A percentile compares a stretch with the other conserved stretches of the same genome.
Conservation (phyloP, 1,140 invertebrate genomes). For the Venustaconcha ellipsiformis region DNA sequence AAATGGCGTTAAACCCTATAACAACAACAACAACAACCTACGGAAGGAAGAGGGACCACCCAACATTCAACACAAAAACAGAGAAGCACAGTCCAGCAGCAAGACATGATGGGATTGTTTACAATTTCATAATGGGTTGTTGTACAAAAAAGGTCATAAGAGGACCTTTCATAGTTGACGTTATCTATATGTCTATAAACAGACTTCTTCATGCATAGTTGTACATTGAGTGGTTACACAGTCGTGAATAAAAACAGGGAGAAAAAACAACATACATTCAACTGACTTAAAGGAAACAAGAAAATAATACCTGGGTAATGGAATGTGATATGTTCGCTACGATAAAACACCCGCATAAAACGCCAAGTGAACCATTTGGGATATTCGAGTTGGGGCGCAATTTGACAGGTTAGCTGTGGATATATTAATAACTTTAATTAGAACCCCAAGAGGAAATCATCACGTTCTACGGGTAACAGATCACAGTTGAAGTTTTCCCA, state of each 20-base stretch:
- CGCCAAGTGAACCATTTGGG: neutral
- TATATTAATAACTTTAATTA: neutral
- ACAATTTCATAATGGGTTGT: neutral
- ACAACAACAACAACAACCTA: too few relatives aligned
- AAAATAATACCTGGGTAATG: neutral
- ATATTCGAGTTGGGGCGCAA: neutral
- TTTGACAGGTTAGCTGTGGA: slow-evolving; percentile 3
- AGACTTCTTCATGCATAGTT: too few relatives aligned
- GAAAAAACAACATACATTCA: neutral
- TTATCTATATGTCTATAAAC: neutral
- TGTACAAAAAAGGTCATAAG: neutral
- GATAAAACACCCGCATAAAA: neutral
- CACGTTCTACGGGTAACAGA: neutral
- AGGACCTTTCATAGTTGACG: neutral
- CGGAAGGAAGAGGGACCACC: too few relatives aligned
- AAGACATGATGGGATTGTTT: neutral
- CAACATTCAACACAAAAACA: neutral
- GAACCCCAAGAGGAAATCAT: neutral
- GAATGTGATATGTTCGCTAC: slow-evolving; percentile 2
- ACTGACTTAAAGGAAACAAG: slow-evolving; percentile 2
- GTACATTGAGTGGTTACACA: neutral
- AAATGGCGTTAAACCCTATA: too few relatives aligned
- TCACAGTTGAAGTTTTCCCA: neutral
- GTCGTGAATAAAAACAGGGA: neutral
- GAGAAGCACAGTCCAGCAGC: too few relatives aligned